These are phyloP conservation scores for Spongilla lacustris DNA, from an alignment of 37 sponge, comb jelly and placozoan genomes.

Conservation along the genomic window DNA sequence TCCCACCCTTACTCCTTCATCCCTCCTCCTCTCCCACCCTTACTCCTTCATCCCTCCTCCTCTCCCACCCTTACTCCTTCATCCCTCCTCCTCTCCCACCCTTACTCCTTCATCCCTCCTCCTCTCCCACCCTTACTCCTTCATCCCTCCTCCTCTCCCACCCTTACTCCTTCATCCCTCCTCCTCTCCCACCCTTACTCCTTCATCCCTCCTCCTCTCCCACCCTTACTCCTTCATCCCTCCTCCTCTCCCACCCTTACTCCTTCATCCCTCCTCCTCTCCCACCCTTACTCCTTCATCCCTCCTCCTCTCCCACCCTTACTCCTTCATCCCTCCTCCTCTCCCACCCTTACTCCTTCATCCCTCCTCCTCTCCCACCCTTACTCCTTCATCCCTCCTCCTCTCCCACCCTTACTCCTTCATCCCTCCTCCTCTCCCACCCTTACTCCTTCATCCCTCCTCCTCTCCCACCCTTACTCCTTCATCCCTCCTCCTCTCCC, in stretches of 20 bases:
- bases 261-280: not conserved
- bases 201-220: not conserved
- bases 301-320: not conserved
- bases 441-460: not conserved
- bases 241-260: not conserved
- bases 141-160: not conserved
- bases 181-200: not conserved
- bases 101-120: not conserved
- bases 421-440: not conserved
- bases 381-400: not conserved
- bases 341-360: not conserved
- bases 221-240: constrained; percentile 5
- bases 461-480: not conserved
- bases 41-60: not conserved
- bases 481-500: not conserved
- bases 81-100: not conserved
- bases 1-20: not conserved
- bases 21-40: not conserved
- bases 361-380: not conserved
- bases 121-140: constrained; percentile 6
- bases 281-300: not conserved
- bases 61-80: not conserved
- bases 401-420: constrained; percentile 1
- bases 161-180: not conserved
- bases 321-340: not conserved